phyloP scores from a whole-genome alignment of 2,888 invertebrate genomes.

The Saturnia japonica region DNA sequence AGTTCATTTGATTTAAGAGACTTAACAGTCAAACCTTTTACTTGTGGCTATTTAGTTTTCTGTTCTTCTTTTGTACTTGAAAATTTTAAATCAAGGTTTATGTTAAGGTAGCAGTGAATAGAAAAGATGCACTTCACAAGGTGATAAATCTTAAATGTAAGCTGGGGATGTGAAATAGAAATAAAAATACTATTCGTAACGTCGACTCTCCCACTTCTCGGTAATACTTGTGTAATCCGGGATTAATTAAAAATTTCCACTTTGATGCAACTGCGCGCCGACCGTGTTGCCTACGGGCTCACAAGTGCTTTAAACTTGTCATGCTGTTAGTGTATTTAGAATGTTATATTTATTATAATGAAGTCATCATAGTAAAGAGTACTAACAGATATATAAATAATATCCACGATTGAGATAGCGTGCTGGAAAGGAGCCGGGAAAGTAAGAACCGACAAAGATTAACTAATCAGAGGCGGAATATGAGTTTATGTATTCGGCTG shows the following conservation, averaged over 20 bases:
- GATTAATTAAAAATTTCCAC: conserved; percentile 63
- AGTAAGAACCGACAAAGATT: background rate
- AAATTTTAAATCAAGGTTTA: background rate
- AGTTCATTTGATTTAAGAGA: too few relatives aligned
- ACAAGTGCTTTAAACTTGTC: background rate
- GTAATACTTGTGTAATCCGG: conserved; percentile 32
- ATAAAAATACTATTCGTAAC: background rate
- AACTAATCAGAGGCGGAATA: background rate
- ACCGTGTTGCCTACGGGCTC: conserved; percentile 4
- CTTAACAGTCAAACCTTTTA: too few relatives aligned
- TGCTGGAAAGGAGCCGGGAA: background rate
- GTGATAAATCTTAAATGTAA: background rate
- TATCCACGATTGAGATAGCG: too few relatives aligned
- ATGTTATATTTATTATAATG: too few relatives aligned
- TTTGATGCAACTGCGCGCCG: conserved; percentile 37
- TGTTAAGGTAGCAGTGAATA: background rate
- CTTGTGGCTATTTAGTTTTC: too few relatives aligned
- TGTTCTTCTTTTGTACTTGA: background rate
- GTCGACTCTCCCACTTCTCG: conserved; percentile 10
- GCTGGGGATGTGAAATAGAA: background rate
- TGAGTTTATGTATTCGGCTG: background rate
- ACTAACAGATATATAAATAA: too few relatives aligned
- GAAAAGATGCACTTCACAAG: background rate
- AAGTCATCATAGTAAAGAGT: too few relatives aligned
- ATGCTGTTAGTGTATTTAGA: too few relatives aligned